Percentiles rank a stretch among this genome's conserved stretches.
phyloP scores from a whole-genome alignment of 2,113 vertebrate species.

The Caretta caretta region DNA sequence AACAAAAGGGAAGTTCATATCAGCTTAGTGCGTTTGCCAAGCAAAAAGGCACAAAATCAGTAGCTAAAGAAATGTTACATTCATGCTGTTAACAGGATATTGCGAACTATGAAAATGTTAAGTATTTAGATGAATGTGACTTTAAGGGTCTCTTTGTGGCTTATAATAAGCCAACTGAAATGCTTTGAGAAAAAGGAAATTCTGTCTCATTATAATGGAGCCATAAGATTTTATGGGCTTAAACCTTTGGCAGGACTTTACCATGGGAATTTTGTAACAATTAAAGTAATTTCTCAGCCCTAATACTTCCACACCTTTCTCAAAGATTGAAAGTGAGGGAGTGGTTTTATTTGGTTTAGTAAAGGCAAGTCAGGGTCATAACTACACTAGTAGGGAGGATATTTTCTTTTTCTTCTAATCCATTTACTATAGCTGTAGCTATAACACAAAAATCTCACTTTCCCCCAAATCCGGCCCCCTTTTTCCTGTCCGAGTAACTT shows the following conservation, averaged over 20 bases:
- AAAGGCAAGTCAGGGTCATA: not conserved
- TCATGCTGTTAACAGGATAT: constrained; percentile 55
- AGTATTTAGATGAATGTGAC: not conserved
- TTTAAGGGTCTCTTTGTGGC: constrained; percentile 53
- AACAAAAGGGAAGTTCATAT: constrained; percentile 60
- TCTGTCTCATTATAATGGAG: not conserved
- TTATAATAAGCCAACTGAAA: not conserved
- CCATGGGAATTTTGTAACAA: not conserved
- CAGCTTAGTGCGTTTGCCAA: constrained; percentile 3
- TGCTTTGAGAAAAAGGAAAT: not conserved
- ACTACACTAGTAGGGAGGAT: not conserved
- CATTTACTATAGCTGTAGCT: not conserved
- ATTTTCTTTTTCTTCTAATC: not conserved
- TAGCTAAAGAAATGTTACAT: constrained; percentile 54
- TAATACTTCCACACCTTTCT: not conserved
- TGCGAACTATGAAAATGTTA: constrained; percentile 39
- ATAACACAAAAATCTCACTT: not conserved
- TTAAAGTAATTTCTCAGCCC: not conserved
- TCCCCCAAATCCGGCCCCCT: not conserved
- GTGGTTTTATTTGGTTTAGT: not conserved
- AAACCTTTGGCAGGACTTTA: not conserved
- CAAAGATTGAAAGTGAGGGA: not conserved
- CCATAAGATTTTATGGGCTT: not conserved
- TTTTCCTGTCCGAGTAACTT: not conserved
- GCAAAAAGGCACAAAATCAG: constrained; percentile 32